Base-by-base conservation (phyloP, 2,888 invertebrate species). In the Mycalesis mineus region DNA sequence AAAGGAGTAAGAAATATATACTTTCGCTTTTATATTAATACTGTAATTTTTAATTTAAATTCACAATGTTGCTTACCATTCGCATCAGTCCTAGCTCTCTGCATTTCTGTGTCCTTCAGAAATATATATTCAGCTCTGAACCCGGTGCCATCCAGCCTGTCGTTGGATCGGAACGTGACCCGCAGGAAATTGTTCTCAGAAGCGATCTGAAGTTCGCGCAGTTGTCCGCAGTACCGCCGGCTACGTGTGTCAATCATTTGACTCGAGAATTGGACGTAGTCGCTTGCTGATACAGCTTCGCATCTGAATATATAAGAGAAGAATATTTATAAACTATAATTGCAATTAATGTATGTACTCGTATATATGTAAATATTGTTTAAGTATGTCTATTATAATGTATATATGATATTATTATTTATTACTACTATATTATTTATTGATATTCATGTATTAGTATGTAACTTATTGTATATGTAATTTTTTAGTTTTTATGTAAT, bases 221-320 rank as follows among this genome's bases (percentile, higher is more conserved):
- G 81, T 69, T 94, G 94, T 1, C 98, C 98, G 78, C 98, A 99
- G 75, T 96, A 94, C 63, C 96, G 91, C 13, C 93, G 91, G 79
- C 95, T 96, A 64, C 96, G 91, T 75, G 97, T 95, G 54, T 94
- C 92, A 36, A 95, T 93, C 91, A 96, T 93, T 80, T 95, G 97
- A 88, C 97, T 98, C 17, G 97, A 97, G 81, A 99, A 97, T 76
- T 98, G 96, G 7, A 99, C 95, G 85, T 95, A 98, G 84, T 99
- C 99, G 72, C 98, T 98, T 15, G 97, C 96, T 4, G 97, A 95
- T 53, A 94, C 91, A 48, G 95, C 95, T 72, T 96, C 95, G 78
- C 98, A 99, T 58, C 98, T 98, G 87, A 11, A 80, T n/a, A n/a
- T n/a, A 22, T 22, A 22, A 22, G 2, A 22, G 22, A 5, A 22